Conservation (phyloP, 2,888 invertebrate species). For the Ischnura elegans region DNA sequence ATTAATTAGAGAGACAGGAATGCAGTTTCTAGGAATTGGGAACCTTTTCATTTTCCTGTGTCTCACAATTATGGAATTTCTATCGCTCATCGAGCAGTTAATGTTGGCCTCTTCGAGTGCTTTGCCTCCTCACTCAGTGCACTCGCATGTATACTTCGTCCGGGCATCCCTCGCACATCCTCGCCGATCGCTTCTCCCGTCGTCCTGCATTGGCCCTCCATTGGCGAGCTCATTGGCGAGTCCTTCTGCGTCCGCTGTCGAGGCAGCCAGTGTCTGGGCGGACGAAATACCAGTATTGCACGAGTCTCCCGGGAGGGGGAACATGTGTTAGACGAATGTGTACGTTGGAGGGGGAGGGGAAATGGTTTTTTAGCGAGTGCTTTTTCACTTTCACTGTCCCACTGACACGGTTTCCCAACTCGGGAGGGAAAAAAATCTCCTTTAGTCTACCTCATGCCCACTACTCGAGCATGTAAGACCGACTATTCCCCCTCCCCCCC, state of each 20-base stretch:
- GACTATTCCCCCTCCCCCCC: not conserved
- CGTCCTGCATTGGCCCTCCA: not conserved
- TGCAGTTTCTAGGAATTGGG: no score
- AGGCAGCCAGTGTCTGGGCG: not conserved
- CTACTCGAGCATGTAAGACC: not conserved
- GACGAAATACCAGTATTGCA: constrained; percentile 48
- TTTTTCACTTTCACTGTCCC: constrained; percentile 74
- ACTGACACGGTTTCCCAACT: constrained; percentile 73
- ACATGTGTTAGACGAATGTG: not conserved
- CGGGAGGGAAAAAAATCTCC: constrained; percentile 41
- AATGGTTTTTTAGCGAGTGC: constrained; percentile 44
- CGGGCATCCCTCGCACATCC: not conserved
- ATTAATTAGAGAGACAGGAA: no score
- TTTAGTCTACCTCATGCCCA: constrained; percentile 13
- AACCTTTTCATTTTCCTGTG: no score
- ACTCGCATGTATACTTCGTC: not conserved
- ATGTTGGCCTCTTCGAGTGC: no score
- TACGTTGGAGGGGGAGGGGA: constrained; percentile 32
- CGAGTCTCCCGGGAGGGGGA: not conserved
- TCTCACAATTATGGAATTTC: no score
- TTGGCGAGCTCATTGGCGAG: not conserved
- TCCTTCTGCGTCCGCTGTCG: constrained; percentile 24
- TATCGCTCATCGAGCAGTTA: no score
- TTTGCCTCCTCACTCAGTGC: no score
- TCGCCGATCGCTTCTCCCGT: not conserved